Evolutionary conservation across 2,888 invertebrate species (phyloP), one percentile per base, ranked within the genome.

Genomic region (Odontomyia ornata): DNA sequence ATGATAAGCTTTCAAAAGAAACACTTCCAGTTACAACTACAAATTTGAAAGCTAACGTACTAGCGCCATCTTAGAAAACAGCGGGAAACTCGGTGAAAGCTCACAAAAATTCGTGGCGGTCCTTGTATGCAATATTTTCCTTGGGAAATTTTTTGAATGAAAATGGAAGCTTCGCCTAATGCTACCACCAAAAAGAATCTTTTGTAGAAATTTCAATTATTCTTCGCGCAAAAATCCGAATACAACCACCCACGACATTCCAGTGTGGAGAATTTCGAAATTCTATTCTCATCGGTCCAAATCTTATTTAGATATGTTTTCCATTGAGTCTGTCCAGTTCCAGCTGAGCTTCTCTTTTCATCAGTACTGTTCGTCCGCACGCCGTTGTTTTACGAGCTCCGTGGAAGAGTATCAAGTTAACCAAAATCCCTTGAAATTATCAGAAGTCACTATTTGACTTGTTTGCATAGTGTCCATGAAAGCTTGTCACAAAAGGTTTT

Each of bases 281-380:
- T 60, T 60, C 36, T 36, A 73, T 73, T 60, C 36, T 57, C 36
- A 27, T 21, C 60, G 73, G 73, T 25, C 25, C 52, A 43, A 73
- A 43, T 73, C 36, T 25, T 57, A 23, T 73, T 72, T 52, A 28
- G 30, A 56, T 28, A 25, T 56, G 23, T 52, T 52, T 57, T 73
- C 73, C 73, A 43, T 43, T 57, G 60, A 73, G 57, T 60, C 43
- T 73, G 73, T 57, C 60, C 73, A 73, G 73, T 73, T 73, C 23
- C 60, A 73, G 73, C 71, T 72, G 71, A 52, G 71, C 73, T 73
- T 57, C 36, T 28, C 60, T 60, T 73, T 57, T 60, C 57, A 21
- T 36, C 28, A 60, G 73, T 36, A 30, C 73, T 28, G 43, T 69
- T 69, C 43, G 43, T 36, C 43, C 43, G 60, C 52, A n/a, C 60